phyloP scores from a whole-genome alignment of 1,140 invertebrate genomes.

The Drosophila hydei region DNA sequence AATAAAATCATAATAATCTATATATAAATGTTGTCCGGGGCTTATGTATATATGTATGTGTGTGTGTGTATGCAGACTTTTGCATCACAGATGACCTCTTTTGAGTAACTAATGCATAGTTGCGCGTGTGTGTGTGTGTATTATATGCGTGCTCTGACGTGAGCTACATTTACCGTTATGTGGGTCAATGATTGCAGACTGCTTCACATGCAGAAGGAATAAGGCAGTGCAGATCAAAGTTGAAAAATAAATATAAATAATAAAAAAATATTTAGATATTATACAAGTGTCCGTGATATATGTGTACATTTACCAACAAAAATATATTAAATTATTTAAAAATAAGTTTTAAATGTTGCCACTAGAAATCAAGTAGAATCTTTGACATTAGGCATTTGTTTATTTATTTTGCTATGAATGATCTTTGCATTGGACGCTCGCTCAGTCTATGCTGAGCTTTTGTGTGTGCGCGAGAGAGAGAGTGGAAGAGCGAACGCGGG shows the following conservation, averaged over 20 bases:
- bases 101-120: slow-evolving; percentile 9
- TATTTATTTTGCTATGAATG: slow-evolving; percentile 20
- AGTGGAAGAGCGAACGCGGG: neutral
- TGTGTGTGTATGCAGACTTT: slow-evolving; percentile 5
- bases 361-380: neutral
- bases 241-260: neutral
- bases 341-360: neutral
- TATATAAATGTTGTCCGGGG: slow-evolving; percentile 16
- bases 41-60: slow-evolving; percentile 5
- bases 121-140: neutral
- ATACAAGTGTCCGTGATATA: too few relatives aligned
- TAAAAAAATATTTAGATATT: too few relatives aligned
- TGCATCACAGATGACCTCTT: slow-evolving; percentile 27
- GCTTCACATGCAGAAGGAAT: neutral
- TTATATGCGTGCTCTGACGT: neutral
- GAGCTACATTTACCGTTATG: slow-evolving; percentile 27
- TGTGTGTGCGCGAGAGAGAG: slow-evolving; percentile 7
- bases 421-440: slow-evolving; percentile 16
- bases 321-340: too few relatives aligned
- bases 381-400: neutral
- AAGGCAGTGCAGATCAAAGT: neutral
- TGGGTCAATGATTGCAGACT: slow-evolving; percentile 37
- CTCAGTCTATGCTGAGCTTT: slow-evolving; percentile 1
- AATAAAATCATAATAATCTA: slow-evolving; percentile 7
- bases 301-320: too few relatives aligned